Percentiles rank a stretch among this genome's conserved stretches.
phyloP scores from a whole-genome alignment of 1,140 invertebrate genomes.

The Prorops nasuta region DNA sequence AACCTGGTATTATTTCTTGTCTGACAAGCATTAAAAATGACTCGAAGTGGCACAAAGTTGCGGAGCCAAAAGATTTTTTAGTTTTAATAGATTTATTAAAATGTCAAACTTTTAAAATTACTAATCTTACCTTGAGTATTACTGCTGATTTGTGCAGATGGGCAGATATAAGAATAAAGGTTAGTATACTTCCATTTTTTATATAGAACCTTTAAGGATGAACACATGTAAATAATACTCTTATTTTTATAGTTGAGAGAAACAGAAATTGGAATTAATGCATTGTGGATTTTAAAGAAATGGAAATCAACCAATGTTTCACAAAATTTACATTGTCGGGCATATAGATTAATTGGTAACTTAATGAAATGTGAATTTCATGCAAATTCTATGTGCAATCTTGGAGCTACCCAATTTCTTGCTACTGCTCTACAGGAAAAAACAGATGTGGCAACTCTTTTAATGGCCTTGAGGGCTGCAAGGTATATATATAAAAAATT shows the following conservation, averaged over 20 bases:
- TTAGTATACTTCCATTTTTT: conserved; percentile 13
- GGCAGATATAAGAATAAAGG: conserved; percentile 35
- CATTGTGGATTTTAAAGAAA: conserved; percentile 41
- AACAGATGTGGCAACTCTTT: conserved; percentile 30
- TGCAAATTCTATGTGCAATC: conserved; percentile 37
- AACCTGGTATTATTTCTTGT: conserved; percentile 28
- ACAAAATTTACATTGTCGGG: conserved; percentile 40
- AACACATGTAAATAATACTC: background rate
- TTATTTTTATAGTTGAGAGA: conserved; percentile 31
- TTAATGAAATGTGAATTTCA: conserved; percentile 39
- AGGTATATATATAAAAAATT: conserved; percentile 27
- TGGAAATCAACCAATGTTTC: conserved; percentile 20
- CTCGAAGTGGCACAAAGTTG: conserved; percentile 31
- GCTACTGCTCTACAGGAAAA: conserved; percentile 26
- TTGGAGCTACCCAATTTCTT: conserved; percentile 29
- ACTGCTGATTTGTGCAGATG: conserved; percentile 39
- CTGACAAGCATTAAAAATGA: conserved; percentile 37
- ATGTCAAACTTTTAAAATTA: conserved; percentile 29
- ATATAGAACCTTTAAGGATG: background rate
- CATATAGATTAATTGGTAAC: conserved; percentile 47
- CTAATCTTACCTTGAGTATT: conserved; percentile 41
- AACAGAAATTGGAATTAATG: conserved; percentile 32
- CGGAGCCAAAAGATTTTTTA: conserved; percentile 28
- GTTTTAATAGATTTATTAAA: conserved; percentile 34
- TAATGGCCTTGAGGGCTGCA: conserved; percentile 43